phyloP scores from a whole-genome alignment of 2,888 invertebrate genomes.

The Spodoptera picta region DNA sequence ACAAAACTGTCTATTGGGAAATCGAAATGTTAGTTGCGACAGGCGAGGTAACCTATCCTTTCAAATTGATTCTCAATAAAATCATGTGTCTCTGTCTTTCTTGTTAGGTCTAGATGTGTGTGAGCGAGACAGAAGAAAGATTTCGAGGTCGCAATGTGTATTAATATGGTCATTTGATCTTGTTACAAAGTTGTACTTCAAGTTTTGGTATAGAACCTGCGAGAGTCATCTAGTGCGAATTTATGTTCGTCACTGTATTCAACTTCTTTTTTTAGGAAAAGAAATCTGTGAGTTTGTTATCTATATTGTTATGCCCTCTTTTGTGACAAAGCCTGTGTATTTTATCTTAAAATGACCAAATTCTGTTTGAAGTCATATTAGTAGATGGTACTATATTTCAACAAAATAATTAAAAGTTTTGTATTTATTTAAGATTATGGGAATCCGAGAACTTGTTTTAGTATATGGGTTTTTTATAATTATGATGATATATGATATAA shows the following conservation, averaged over 20 bases:
- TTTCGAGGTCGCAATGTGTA: constrained; percentile 38
- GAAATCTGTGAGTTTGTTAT: too few species aligned
- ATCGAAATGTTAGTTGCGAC: constrained; percentile 38
- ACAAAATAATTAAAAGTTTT: too few species aligned
- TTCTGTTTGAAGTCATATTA: too few species aligned
- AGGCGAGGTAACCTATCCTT: constrained; percentile 31
- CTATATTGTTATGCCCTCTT: too few species aligned
- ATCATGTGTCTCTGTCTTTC: constrained; percentile 40
- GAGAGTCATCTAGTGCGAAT: constrained; percentile 16
- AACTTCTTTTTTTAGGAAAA: constrained; percentile 10
- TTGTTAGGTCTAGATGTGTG: constrained; percentile 9
- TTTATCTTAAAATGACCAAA: too few species aligned
- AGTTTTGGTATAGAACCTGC: constrained; percentile 18
- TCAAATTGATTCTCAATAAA: constrained; percentile 58
- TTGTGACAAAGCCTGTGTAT: too few species aligned
- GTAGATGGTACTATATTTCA: too few species aligned
- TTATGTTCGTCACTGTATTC: constrained; percentile 2
- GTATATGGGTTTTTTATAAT: too few species aligned
- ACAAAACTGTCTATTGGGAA: constrained; percentile 19
- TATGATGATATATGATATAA: too few species aligned
- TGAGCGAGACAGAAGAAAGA: constrained; percentile 27
- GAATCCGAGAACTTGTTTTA: too few species aligned
- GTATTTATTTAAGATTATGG: too few species aligned
- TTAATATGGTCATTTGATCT: constrained; percentile 45
- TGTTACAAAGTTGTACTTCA: constrained; percentile 42